Evolutionary conservation across 2,797 vertebrate species (phyloP), one percentile per base, ranked within the genome.

Genomic region (Clarias pachynema): DNA sequence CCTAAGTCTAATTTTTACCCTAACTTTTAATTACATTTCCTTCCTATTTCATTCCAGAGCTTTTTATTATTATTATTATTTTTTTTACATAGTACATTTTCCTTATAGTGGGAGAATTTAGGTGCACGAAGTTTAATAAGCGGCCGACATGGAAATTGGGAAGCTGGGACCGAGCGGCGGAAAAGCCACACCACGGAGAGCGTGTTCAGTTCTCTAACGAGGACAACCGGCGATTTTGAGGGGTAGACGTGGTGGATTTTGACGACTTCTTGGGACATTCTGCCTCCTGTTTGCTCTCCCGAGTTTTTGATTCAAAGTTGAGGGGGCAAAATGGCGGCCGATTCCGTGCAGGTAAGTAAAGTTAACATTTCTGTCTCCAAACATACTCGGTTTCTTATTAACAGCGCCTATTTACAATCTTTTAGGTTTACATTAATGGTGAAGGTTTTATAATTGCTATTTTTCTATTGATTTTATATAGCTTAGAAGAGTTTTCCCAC

Each of bases 241-340:
- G 37, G 83, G 57, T 84, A 87, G 81, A 86, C 83, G 66, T 53
- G 80, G 37, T 80, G 84, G 79, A 62, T 68, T 84, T 85, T 53
- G 40, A 79, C 83, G 87, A 86, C 72, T 87, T 84, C 73, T n/a
- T 79, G n/a, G 69, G 82, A 75, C 40, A 3, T 77, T 85, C 78
- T 80, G 86, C 68, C 86, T 88, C 85, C 79, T 44, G 75, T 86
- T 85, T 84, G 81, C 85, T 89, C 82, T 79, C 78, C 86, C 80
- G 85, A 91, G 89, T 91, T 89, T 89, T 89, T 89, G 88, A 90
- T 90, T 91, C 84, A 89, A 92, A 91, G 88, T 91, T 91, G 69
- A 86, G 87, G 84, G 90, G 88, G 86, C 89, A 93, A 92, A 89
- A 93, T 93, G 92, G 92, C 92, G 90, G 90, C 91, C 84, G 92